phyloP scores from a whole-genome alignment of 2,113 vertebrate species.

The Microtus oregoni region DNA sequence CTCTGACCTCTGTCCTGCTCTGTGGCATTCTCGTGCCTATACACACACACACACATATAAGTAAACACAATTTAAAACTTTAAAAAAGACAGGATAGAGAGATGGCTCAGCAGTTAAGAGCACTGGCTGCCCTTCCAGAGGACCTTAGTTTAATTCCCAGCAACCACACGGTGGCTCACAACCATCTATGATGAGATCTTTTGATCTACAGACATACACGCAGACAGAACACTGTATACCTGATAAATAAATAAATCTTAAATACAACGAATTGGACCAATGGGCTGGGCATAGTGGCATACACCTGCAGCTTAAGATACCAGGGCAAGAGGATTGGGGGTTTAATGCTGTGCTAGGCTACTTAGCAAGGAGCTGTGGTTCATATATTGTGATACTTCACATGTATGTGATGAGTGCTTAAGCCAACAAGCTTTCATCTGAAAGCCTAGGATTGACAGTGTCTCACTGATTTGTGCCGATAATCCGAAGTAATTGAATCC shows the following conservation, averaged over 20 bases:
- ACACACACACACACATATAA: background rate
- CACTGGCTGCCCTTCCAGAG: too few species aligned
- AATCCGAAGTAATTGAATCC: background rate
- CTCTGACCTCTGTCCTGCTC: background rate
- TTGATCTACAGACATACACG: too few species aligned
- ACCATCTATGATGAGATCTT: too few species aligned
- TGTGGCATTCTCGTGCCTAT: background rate
- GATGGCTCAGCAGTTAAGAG: too few species aligned
- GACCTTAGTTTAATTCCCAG: too few species aligned
- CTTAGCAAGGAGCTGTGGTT: background rate
- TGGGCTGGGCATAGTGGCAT: background rate
- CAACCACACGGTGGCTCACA: too few species aligned
- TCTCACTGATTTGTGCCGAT: background rate
- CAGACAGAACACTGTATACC: too few species aligned
- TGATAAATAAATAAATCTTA: too few species aligned
- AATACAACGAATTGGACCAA: background rate
- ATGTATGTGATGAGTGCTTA: fast-evolving
- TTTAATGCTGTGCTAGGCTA: background rate
- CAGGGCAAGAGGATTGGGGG: background rate
- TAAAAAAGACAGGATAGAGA: background rate
- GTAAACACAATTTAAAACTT: background rate
- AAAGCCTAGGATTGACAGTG: background rate
- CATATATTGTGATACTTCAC: background rate
- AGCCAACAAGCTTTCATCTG: background rate
- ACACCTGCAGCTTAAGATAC: too few species aligned